Base-by-base conservation (phyloP, 2,888 invertebrate genomes). In the Geotrupes spiniger region DNA sequence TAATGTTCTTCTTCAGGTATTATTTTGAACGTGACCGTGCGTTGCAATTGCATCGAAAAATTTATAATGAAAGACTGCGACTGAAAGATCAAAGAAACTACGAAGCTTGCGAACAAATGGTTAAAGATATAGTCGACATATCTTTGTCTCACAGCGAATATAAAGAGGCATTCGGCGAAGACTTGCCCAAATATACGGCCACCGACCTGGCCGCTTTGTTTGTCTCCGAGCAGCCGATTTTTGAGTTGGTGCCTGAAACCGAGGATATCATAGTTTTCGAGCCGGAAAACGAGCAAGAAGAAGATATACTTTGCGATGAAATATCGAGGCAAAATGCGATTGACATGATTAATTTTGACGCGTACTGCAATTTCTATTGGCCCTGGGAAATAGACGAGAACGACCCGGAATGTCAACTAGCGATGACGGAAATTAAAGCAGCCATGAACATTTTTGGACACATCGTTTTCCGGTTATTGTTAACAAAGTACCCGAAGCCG, bases 121-220 rank as follows among this genome's bases (percentile, higher is more conserved):
- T 81, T 29, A 60, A 76, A n/a, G 78, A 81, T 36, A 62, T 84
- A 1, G 69, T 78, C 1, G 79, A 81, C 63, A 76, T 80, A 28
- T 76, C 80, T 0, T 65, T 78, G 1, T 77, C 75, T 62, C 72
- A 74, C 52, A 75, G 71, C 1, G 79, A 81, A 53, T 81, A 74
- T 58, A 75, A 72, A 55, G 65, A 65, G 44, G 52, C 73, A 6
- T 70, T 67, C 49, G 62, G 64, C 4, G 60, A 62, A 14, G 70
- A 33, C 10, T 12, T 33, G 11, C 14, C 14, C 9, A 12, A 74
- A 6, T 69, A 74, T 50, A 73, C 78, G 50, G 74, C 77, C 61
- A 73, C 75, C 39, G 76, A 81, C 58, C 82, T 82, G 79, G 79
- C 77, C 61, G 69, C 68, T 12, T 66, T 82, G 36, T 84, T 81